A percentile compares a stretch with the other conserved stretches of the same genome.
Evolutionary conservation across 2,797 vertebrate species (phyloP).

Genomic region (Coccyzus lansbergi): DNA sequence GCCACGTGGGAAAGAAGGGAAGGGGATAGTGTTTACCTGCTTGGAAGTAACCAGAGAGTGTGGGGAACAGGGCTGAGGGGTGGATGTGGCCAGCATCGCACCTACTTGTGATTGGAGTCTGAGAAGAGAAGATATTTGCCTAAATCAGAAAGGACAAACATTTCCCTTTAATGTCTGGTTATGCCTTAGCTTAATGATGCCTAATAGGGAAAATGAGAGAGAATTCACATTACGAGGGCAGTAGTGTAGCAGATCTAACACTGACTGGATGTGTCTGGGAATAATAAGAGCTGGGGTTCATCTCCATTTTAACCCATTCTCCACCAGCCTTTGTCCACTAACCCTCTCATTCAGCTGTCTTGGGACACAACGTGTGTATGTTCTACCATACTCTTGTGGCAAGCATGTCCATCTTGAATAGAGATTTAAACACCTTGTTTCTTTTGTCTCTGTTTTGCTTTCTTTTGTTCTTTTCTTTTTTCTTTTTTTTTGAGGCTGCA

Average conservation of each 20-base stretch:
- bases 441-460: background rate
- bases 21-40: background rate
- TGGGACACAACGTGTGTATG: background rate
- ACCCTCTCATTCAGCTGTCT: background rate
- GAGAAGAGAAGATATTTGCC: background rate
- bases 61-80: background rate
- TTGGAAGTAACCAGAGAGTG: background rate
- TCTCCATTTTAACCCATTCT: background rate
- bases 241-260: background rate
- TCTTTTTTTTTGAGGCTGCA: background rate
- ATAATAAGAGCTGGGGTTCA: background rate
- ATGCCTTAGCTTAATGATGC: background rate
- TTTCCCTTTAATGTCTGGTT: background rate
- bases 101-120: background rate
- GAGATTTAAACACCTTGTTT: background rate
- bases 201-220: background rate
- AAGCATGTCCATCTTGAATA: background rate
- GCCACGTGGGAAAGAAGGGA: background rate
- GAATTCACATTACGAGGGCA: background rate
- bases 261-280: background rate
- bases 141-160: conserved; percentile 1
- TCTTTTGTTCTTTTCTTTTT: background rate
- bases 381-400: background rate
- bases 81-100: background rate
- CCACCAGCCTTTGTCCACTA: background rate